Conservation (phyloP, 2,113 vertebrate genomes). For the Uropsilus gracilis region DNA sequence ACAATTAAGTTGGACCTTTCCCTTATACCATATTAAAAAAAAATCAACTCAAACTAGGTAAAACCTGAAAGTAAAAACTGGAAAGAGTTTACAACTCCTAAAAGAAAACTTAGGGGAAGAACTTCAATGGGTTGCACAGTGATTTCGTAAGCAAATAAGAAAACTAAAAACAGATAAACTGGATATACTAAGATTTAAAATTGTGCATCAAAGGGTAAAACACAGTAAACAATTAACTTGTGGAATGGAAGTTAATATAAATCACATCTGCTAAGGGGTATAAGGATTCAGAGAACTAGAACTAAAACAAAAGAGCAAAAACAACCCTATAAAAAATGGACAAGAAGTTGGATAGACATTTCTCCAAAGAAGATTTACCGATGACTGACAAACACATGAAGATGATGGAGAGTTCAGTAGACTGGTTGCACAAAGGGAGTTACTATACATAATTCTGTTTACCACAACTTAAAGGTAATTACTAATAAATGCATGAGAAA, state of each 20-base stretch:
- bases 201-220: background rate
- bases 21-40: background rate
- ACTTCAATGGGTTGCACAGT: background rate
- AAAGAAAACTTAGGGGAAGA: background rate
- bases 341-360: background rate
- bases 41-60: background rate
- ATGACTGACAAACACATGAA: background rate
- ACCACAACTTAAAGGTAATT: background rate
- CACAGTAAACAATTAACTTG: background rate
- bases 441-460: background rate
- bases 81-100: background rate
- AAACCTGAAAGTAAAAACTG: background rate
- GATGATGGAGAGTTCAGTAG: background rate
- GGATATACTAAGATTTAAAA: background rate
- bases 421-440: too few relatives aligned
- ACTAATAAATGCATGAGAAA: background rate
- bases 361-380: background rate
- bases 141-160: constrained; percentile 41
- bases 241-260: background rate
- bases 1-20: background rate
- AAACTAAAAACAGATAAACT: background rate
- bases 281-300: background rate
- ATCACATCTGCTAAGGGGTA: background rate
- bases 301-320: background rate
- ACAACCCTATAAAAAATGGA: background rate